Base-by-base conservation (phyloP, 2,113 vertebrate species). In the Globicephala melas region DNA sequence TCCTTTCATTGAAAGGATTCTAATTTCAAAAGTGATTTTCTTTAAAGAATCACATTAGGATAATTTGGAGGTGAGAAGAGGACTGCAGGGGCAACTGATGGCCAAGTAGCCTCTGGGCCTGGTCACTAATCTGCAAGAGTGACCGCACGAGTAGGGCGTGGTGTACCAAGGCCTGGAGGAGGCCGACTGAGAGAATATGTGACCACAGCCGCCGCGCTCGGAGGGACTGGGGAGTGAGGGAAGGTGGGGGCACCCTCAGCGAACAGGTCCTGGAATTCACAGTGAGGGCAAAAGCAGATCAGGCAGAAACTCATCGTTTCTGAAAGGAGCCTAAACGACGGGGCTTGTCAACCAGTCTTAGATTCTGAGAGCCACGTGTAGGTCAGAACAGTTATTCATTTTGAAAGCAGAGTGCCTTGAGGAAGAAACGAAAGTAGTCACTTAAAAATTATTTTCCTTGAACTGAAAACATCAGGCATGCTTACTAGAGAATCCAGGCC, bases 71-170 rank as follows among this genome's bases (percentile, higher is more conserved):
- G 23, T 1, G 41, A 82, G 67, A 60, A n/a, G 15, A 62, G 36
- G 20, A 62, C n/a, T 41, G 76, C 0, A 15, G 63, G 50, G 68
- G n/a, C 36, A 12, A 10, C 12, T 4, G 31, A 10, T 25, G 38
- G 3, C 1, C 0, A 14, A 11, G 28, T 1, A 18, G 7, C 53
- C 26, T 21, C 44, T 1, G n/a, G 33, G 15, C 41, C 44, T 0
- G 31, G 31, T 38, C 31, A 3, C 53, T 6, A 1, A 15, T 17
- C 20, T 6, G 5, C 36, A 26, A 33, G 77, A 41, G 14, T 3
- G 23, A 15, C 4, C 2, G 0, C 0, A 4, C 0, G 3, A 0
- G 8, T 2, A 2, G 8, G 33, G 2, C 3, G 21, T 23, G 41
- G 53, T 0, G 12, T 17, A 53, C 5, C 4, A 26, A 23, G 38